Evolutionary conservation across 2,797 vertebrate genomes (phyloP).

Genomic region (Ambastaia sidthimunki): DNA sequence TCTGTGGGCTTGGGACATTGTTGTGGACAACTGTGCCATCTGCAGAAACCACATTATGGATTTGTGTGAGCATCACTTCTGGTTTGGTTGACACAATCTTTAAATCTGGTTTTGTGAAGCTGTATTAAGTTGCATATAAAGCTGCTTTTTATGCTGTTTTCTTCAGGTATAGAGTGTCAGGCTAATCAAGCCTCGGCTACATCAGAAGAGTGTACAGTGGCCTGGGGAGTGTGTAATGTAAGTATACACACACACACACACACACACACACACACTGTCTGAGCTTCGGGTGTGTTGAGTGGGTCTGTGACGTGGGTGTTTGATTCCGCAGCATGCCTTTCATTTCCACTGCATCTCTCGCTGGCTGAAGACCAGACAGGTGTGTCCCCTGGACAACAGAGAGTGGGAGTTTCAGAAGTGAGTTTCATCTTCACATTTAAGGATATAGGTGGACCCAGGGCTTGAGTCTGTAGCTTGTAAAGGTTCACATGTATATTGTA

Average conservation of each 20-base stretch:
- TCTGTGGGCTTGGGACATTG: constrained; percentile 99
- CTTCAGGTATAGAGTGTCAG: constrained; percentile 97
- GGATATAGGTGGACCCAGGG: not conserved
- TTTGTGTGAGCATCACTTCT: constrained; percentile 88
- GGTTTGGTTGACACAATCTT: not conserved
- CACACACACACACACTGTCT: not conserved
- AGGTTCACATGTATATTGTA: not conserved
- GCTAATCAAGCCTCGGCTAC: constrained; percentile 98
- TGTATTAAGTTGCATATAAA: not conserved
- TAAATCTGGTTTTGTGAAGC: not conserved
- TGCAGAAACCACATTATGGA: constrained; percentile 99
- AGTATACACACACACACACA: constrained; percentile 75
- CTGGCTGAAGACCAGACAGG: constrained; percentile 98
- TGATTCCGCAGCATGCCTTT: constrained; percentile 89
- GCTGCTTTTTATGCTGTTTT: constrained; percentile 11
- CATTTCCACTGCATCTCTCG: constrained; percentile 99
- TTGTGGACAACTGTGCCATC: constrained; percentile 99
- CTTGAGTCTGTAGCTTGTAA: not conserved
- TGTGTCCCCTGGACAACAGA: constrained; percentile 97
- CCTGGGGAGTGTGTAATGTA: constrained; percentile 99
- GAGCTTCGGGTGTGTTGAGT: not conserved
- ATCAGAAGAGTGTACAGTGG: constrained; percentile 98
- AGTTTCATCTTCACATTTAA: constrained; percentile 64
- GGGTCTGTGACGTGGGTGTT: not conserved
- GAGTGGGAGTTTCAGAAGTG: constrained; percentile 99